phyloP scores from a whole-genome alignment of 2,888 invertebrate genomes.

The Hypolimnas misippus region DNA sequence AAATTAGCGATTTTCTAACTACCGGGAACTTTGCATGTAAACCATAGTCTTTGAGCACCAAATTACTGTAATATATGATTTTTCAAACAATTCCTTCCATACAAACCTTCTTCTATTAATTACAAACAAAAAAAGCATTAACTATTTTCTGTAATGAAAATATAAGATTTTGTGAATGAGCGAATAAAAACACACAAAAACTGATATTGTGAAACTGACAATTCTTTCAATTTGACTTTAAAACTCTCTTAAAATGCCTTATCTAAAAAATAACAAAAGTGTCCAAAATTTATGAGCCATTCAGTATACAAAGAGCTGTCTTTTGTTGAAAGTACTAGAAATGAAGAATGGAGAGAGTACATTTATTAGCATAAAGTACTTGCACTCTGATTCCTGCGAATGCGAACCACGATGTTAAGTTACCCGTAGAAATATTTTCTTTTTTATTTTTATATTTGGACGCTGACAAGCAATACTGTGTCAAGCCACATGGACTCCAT shows the following conservation, averaged over 20 bases:
- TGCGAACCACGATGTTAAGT: conserved; percentile 3
- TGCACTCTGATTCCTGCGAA: conserved; percentile 14
- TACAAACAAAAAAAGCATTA: too few species aligned
- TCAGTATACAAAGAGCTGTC: conserved; percentile 25
- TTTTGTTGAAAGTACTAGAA: conserved; percentile 35
- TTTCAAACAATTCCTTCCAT: too few species aligned
- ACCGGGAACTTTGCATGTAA: too few species aligned
- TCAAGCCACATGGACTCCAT: too few species aligned
- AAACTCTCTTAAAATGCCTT: conserved; percentile 6
- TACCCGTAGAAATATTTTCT: conserved; percentile 2
- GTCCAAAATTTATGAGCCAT: conserved; percentile 32
- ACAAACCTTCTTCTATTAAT: too few species aligned
- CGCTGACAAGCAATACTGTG: too few species aligned
- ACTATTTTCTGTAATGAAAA: too few species aligned
- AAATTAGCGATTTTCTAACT: too few species aligned
- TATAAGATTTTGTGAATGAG: too few species aligned
- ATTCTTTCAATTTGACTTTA: not conserved
- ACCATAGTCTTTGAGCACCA: too few species aligned
- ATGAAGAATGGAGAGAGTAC: conserved; percentile 22
- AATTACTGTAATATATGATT: too few species aligned
- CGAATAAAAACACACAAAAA: not conserved
- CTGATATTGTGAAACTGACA: not conserved
- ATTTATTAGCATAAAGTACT: conserved; percentile 24
- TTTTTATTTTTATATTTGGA: not conserved
- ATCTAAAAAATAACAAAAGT: conserved; percentile 27